phyloP scores from a whole-genome alignment of 2,113 vertebrate genomes.

The Charina bottae region DNA sequence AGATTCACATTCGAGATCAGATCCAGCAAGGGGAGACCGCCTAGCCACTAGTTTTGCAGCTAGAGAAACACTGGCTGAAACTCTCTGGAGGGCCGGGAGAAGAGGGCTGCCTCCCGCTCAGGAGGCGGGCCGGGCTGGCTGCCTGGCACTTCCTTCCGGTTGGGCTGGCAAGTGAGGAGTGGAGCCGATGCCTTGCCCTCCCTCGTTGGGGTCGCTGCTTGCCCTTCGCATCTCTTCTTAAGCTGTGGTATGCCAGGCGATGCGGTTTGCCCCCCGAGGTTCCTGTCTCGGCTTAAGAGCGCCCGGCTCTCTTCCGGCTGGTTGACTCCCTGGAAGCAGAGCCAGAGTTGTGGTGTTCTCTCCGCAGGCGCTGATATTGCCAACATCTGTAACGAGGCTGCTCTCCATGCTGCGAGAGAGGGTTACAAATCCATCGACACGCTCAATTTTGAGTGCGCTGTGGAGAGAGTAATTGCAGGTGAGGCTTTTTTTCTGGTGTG shows the following conservation, averaged over 20 bases:
- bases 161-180: neutral
- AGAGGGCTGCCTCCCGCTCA: neutral
- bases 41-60: neutral
- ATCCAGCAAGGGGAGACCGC: neutral
- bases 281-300: neutral
- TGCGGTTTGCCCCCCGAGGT: neutral
- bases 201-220: neutral
- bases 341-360: neutral
- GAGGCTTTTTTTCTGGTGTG: neutral
- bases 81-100: neutral
- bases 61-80: neutral
- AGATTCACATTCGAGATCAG: neutral
- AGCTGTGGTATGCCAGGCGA: too few species aligned
- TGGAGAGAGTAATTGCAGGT: constrained; percentile 96
- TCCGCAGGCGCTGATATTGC: constrained; percentile 94
- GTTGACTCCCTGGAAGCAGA: neutral
- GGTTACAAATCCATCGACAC: constrained; percentile 90
- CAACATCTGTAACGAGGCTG: constrained; percentile 96
- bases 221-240: neutral
- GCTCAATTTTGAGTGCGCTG: constrained; percentile 91
- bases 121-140: neutral
- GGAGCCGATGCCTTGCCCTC: neutral
- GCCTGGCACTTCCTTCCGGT: neutral
- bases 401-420: constrained; percentile 92
- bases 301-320: neutral